Evolutionary conservation across 2,797 vertebrate species (phyloP), one percentile per base, ranked within the genome.

Genomic region (Cynodonichthys magdalenae): DNA sequence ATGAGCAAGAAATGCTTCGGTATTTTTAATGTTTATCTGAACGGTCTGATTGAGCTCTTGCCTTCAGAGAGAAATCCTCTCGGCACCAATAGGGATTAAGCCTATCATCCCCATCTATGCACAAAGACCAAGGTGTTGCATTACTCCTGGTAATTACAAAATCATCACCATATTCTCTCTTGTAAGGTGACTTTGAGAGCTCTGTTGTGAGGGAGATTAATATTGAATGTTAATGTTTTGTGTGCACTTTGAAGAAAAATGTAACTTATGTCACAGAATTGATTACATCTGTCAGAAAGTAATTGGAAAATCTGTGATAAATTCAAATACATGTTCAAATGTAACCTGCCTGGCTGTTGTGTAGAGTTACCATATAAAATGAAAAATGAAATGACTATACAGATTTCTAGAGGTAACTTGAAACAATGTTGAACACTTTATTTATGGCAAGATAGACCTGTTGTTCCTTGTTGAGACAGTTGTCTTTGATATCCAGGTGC

Each of bases 1-100:
- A 55, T 19, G 15, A 81, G 70, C 66, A 62, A 70, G 52, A 52
- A 78, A 81, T 57, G 49, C 65, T 75, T 71, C 69, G 72, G 54
- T 68, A 68, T 85, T 79, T 79, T 59, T 31, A 50, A 5, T 83
- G 71, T 88, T 87, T 89, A 90, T 90, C 83, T 75, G 66, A 69
- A 66, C 29, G n/a, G 56, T 71, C 63, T 80, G 81, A 87, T 77
- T 69, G 75, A 77, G 76, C 77, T 74, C 34, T 74, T 59, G 63
- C 66, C 69, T 79, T 84, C 58, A 71, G 69, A 83, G 68, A 62
- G 66, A 77, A 75, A 81, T 71, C 69, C 39, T 76, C 72, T 71
- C 64, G 54, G 64, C 57, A 68, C 31, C 9, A 76, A 73, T 39
- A 57, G 67, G 81, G 84, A 89, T 90, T 81, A 90, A 75, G 62